Conservation (phyloP, 2,888 invertebrate species). For the Meteorus colon region DNA sequence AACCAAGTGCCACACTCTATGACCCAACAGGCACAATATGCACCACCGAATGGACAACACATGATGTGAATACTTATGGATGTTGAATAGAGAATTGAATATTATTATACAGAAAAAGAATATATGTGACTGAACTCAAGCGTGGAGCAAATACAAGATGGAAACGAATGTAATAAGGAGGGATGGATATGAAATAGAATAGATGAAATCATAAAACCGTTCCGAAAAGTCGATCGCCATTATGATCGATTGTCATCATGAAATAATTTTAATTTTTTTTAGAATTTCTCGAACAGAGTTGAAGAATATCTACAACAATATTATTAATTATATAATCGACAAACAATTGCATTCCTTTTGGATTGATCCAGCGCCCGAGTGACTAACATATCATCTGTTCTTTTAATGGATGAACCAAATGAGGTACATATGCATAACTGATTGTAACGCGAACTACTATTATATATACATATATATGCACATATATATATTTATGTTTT, state of each 20-base stretch:
- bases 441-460: neutral
- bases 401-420: neutral
- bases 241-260: neutral
- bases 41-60: slow-evolving; percentile 68
- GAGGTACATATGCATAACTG: neutral
- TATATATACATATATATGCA: too few species aligned
- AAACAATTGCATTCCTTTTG: neutral
- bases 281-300: neutral
- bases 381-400: neutral
- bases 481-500: slow-evolving; percentile 53
- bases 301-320: neutral
- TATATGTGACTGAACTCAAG: slow-evolving; percentile 27
- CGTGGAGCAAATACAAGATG: slow-evolving; percentile 29
- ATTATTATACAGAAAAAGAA: slow-evolving; percentile 22
- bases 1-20: slow-evolving; percentile 57
- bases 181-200: slow-evolving; percentile 24
- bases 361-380: neutral
- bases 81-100: neutral
- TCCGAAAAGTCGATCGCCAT: neutral
- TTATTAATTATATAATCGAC: neutral
- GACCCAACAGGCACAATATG: slow-evolving; percentile 64
- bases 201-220: neutral
- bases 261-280: neutral
- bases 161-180: slow-evolving; percentile 41
- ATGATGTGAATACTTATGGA: slow-evolving; percentile 64